Evolutionary conservation across 2,888 invertebrate species (phyloP).

Genomic region (Prostheceraeus crozeri): DNA sequence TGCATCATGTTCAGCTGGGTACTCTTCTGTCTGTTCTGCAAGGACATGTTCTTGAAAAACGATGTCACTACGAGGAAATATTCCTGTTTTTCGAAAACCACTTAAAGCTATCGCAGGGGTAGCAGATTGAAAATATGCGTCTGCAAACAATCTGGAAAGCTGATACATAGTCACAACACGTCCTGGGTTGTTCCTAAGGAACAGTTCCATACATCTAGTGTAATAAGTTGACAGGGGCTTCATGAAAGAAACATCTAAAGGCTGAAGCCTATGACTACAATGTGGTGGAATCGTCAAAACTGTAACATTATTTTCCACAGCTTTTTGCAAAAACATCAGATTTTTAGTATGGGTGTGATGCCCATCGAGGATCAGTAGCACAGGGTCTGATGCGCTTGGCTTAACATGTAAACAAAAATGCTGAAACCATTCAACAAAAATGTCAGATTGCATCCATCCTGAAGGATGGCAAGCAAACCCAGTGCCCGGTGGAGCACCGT

Average conservation of each 20-base stretch:
- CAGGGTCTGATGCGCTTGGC: neutral
- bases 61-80: no score
- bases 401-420: constrained; percentile 8
- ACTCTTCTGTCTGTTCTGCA: no score
- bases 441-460: constrained; percentile 11
- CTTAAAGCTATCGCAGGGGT: no score
- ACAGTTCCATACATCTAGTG: constrained; percentile 40
- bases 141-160: no score
- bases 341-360: constrained; percentile 18
- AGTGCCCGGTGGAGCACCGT: constrained; percentile 7
- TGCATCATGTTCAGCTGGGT: no score
- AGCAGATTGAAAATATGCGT: no score
- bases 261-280: constrained; percentile 48
- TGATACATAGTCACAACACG: no score
- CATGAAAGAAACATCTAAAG: constrained; percentile 43
- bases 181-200: constrained; percentile 42
- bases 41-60: no score
- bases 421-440: constrained; percentile 12
- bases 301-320: constrained; percentile 46
- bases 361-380: constrained; percentile 20
- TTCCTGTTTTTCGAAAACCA: no score
- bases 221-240: constrained; percentile 43
- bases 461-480: constrained; percentile 14
- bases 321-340: constrained; percentile 45
- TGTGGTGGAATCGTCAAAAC: constrained; percentile 51